Conservation (phyloP, 2,797 vertebrate genomes). For the Halcyon badia region DNA sequence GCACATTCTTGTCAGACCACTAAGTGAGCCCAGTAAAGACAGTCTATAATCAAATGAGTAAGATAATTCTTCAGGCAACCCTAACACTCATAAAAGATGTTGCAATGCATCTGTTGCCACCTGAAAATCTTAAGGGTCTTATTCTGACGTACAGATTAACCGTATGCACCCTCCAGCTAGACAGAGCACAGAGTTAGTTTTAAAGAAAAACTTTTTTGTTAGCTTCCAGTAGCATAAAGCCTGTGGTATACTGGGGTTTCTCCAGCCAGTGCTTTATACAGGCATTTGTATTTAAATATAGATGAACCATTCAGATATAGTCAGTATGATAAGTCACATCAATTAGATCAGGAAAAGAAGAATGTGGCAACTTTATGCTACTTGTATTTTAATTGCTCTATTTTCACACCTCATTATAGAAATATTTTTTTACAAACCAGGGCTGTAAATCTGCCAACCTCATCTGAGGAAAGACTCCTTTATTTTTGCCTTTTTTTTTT, state of each 20-base stretch:
- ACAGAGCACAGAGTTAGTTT: neutral
- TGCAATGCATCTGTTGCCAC: neutral
- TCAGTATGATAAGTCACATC: neutral
- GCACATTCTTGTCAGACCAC: neutral
- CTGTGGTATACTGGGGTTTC: neutral
- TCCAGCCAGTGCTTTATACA: neutral
- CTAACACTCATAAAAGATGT: neutral
- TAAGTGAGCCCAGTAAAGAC: neutral
- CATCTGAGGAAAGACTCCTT: neutral
- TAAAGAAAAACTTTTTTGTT: neutral
- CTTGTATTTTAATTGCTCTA: neutral
- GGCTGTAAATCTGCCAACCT: neutral
- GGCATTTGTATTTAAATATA: neutral
- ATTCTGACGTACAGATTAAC: neutral
- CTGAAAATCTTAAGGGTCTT: neutral
- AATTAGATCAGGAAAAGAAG: neutral
- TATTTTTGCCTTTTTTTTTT: neutral
- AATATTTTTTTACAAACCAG: neutral
- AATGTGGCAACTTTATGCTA: neutral
- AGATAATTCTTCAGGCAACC: neutral
- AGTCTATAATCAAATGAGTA: neutral
- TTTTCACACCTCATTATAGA: neutral
- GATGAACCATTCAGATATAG: neutral
- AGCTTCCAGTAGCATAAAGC: neutral
- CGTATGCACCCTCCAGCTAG: neutral